Conservation (phyloP, 2,797 vertebrate species). For the Botia kubotai region DNA sequence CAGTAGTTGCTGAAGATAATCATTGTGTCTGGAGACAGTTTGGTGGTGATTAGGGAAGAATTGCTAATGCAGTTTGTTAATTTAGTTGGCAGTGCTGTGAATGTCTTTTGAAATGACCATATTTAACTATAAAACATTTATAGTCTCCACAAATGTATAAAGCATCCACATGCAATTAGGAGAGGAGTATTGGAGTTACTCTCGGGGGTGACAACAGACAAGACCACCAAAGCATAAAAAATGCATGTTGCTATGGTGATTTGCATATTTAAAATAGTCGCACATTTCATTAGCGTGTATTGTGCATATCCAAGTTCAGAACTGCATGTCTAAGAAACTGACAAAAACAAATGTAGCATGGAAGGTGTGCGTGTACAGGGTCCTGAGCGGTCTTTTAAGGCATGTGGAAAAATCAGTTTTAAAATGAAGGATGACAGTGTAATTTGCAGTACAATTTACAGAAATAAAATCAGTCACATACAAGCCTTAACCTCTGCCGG, state of each 20-base stretch:
- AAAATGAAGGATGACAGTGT: conserved; percentile 1
- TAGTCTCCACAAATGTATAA: not conserved
- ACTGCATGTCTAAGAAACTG: conserved; percentile 12
- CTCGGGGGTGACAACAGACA: not conserved
- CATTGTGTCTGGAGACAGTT: not conserved
- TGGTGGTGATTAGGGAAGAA: not conserved
- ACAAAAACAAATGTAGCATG: not conserved
- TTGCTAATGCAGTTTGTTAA: conserved; percentile 9
- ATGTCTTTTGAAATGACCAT: conserved; percentile 3
- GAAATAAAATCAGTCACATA: not conserved
- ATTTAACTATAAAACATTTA: conserved; percentile 14
- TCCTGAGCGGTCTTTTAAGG: not conserved
- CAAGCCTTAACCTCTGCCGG: not conserved
- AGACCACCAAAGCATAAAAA: conserved; percentile 17
- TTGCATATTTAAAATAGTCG: conserved; percentile 27
- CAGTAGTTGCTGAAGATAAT: too few relatives aligned
- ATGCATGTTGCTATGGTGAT: conserved; percentile 18
- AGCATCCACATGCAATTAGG: conserved; percentile 17
- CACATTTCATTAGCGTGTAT: conserved; percentile 18
- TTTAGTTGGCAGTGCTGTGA: not conserved
- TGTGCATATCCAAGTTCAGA: conserved; percentile 1
- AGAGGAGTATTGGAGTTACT: not conserved
- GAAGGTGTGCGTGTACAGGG: not conserved
- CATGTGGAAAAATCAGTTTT: conserved; percentile 2
- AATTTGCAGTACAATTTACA: conserved; percentile 3